These are phyloP conservation scores for Nematostella vectensis DNA, from an alignment of 92 coral and sea anemone genomes.

Conservation along the genomic window DNA sequence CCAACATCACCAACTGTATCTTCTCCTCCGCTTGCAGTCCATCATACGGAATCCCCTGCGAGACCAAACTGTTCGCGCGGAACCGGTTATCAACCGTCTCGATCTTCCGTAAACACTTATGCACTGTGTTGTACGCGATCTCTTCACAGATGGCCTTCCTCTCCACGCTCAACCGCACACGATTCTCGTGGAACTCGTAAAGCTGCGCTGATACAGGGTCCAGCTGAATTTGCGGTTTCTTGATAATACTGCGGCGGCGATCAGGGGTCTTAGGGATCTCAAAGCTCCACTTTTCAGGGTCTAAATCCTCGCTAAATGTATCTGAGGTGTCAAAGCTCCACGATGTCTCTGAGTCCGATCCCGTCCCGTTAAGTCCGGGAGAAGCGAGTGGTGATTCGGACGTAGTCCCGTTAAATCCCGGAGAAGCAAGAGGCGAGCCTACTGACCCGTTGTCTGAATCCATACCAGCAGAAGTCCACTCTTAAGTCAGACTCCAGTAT, in stretches of 20 bases:
- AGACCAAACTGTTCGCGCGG: slow-evolving; percentile 87
- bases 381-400: no score
- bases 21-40: slow-evolving; percentile 96
- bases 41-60: slow-evolving; percentile 96
- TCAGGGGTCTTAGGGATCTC: slow-evolving; percentile 56
- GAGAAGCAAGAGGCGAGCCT: no score
- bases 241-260: slow-evolving; percentile 74
- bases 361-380: background rate
- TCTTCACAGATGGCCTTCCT: slow-evolving; percentile 98
- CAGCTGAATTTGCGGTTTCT: slow-evolving; percentile 67
- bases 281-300: slow-evolving; percentile 43
- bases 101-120: slow-evolving; percentile 83
- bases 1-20: slow-evolving; percentile 92
- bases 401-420: no score
- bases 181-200: slow-evolving; percentile 91
- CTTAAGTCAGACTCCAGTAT: no score
- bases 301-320: slow-evolving; percentile 28
- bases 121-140: slow-evolving; percentile 83
- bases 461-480: no score
- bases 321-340: slow-evolving; percentile 64
- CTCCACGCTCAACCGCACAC: slow-evolving; percentile 84
- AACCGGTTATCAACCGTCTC: slow-evolving; percentile 92
- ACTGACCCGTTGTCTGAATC: no score
- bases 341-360: slow-evolving; percentile 59
- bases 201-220: slow-evolving; percentile 84